Conservation (phyloP, 2,113 vertebrate genomes). For the Pyrgilauda ruficollis region DNA sequence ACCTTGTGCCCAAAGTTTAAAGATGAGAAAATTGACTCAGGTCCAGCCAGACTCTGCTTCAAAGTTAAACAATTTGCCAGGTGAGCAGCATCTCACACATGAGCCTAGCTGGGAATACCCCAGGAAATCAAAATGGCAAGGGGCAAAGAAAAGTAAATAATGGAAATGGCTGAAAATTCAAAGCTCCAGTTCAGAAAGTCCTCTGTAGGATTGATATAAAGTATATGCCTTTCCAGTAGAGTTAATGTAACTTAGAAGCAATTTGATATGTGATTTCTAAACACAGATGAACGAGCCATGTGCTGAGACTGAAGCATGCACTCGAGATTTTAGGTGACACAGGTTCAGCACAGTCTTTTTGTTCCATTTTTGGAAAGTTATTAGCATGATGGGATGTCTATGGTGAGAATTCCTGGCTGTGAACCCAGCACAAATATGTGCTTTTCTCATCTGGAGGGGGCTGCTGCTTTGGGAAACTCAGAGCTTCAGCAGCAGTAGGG, state of each 20-base stretch:
- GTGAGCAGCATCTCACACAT: accelerated
- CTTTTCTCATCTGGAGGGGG: not conserved
- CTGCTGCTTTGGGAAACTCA: not conserved
- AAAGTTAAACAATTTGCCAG: not conserved
- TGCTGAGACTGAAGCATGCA: not conserved
- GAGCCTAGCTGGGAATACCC: not conserved
- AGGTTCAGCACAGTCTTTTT: not conserved
- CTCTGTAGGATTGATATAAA: not conserved
- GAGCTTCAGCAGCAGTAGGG: not conserved
- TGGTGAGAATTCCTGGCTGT: not conserved
- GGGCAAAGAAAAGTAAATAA: not conserved
- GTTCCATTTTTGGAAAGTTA: not conserved
- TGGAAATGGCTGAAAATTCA: not conserved
- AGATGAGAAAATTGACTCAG: not conserved
- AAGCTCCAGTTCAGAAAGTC: not conserved
- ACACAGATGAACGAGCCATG: not conserved
- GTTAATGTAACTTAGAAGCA: not conserved
- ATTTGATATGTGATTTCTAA: not conserved
- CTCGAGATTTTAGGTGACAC: not conserved
- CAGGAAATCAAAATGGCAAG: not conserved
- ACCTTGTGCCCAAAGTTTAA: not conserved
- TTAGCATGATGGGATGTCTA: not conserved
- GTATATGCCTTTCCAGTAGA: accelerated
- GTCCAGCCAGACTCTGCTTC: not conserved
- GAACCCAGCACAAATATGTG: not conserved